Evolutionary conservation across 2,113 vertebrate species (phyloP), one percentile per base, ranked within the genome.

Genomic region (Ahaetulla prasina): DNA sequence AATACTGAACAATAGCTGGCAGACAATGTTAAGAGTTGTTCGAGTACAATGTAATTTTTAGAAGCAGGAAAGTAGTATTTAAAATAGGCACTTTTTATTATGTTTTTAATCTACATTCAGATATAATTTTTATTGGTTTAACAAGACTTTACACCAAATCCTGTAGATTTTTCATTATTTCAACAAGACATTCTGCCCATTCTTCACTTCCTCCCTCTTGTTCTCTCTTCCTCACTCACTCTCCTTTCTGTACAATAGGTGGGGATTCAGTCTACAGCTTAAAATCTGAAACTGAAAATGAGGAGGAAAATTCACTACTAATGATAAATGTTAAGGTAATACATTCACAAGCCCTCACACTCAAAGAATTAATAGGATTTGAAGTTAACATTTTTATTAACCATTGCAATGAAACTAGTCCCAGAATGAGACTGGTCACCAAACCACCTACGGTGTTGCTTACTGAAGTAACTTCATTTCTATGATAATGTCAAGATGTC

Each of bases 1-100:
- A 90, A 30, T 12, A 63, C n/a, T 63, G 52, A 86, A 86, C 80
- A 92, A 90, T 90, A 39, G 92, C 74, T 92, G 54, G 52, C 88
- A 92, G 50, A 54, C 30, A 60, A 85, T 20, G 14, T 22, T 23
- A 30, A 43, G 16, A 52, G 80, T 27, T 86, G 88, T 27, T 63
- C 90, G 89, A 35, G 88, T 49, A 90, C 80, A 39, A 35, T 50
- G 22, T 43, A 60, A 52, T 63, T 22, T 90, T 90, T 92, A 39
- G 74, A 80, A 88, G 22, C 54, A 92, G 54, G 80, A n/a, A n/a
- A 85, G 22, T 89, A 43, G 45, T n/a, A 22, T 80, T 50, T 50
- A 49, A 84, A 92, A 57, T 39, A 49, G 52, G 14, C 23, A 35
- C 68, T 14, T 35, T 4, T 45, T 35, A 74, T 52, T 35, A 30